These are phyloP conservation scores for Temnothorax nylanderi DNA, from an alignment of 1,140 invertebrate genomes.

Conservation along the genomic window DNA sequence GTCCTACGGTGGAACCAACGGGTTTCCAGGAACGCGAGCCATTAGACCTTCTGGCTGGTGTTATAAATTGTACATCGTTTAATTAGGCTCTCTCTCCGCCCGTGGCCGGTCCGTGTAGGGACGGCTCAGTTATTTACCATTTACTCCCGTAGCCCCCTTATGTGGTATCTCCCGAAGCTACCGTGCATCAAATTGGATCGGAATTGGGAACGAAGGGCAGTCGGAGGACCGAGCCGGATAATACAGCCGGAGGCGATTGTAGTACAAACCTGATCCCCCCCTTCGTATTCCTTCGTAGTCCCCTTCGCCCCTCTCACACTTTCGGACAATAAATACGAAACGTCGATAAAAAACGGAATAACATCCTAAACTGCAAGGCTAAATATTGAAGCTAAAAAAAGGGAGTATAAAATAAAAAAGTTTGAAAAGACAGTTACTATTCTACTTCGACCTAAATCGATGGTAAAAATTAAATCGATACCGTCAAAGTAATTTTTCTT, in stretches of 20 bases:
- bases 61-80: constrained; percentile 87
- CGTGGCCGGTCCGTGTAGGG: constrained; percentile 75
- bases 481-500: neutral
- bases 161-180: constrained; percentile 76
- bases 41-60: constrained; percentile 85
- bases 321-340: constrained; percentile 16
- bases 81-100: constrained; percentile 83
- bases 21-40: constrained; percentile 86
- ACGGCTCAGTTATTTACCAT: constrained; percentile 82
- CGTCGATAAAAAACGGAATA: neutral
- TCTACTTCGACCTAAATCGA: neutral
- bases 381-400: neutral
- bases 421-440: neutral
- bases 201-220: constrained; percentile 69
- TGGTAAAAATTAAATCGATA: neutral
- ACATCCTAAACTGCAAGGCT: neutral
- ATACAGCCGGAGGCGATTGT: constrained; percentile 30
- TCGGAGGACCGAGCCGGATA: neutral
- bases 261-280: neutral
- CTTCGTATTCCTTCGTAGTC: neutral
- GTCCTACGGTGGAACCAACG: constrained; percentile 81
- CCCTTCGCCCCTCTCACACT: neutral
- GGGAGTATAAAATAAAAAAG: neutral
- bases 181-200: constrained; percentile 83
- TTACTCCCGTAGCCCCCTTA: constrained; percentile 76